Evolutionary conservation across 2,113 vertebrate genomes (phyloP), one percentile per base, ranked within the genome.

Genomic region (Heterochromis multidens): DNA sequence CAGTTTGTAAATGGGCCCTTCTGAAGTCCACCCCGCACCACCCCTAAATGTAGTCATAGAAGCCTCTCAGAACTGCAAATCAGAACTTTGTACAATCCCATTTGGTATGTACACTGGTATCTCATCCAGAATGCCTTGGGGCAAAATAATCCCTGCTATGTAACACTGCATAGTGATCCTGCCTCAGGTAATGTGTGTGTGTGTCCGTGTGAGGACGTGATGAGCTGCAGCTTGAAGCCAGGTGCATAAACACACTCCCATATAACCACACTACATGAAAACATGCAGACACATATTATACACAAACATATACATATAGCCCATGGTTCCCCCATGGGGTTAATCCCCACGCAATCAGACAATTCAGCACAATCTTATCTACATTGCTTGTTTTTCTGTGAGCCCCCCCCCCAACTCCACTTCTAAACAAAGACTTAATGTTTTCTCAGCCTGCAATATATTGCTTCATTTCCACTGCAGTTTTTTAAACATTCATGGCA

Each of bases 401-500:
- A 59, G n/a, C 8, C 62, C 62, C 6, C 62, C 40, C 33, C 58
- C 25, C 23, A 17, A 79, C 59, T n/a, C 21, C 35, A 60, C 63
- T 49, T 33, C 60, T 67, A 76, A 60, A 78, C 52, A 87, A 77
- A 86, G 7, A 59, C 25, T 21, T 52, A 11, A 46, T 85, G 79
- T 85, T 90, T 82, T 86, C 37, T 58, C 80, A 54, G 63, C 54
- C 84, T 23, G 8, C 72, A 80, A 52, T 67, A 84, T 31, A 81
- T 59, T 46, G 76, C 78, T 87, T 86, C n/a, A 92, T 91, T 87
- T 92, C 86, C 87, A 87, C 70, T 89, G 77, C 76, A 81, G 77
- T 81, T 86, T 80, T 80, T 82, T 23, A 74, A 77, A 84, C 76
- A 83, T 43, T 59, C 61, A 49, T 25, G 19, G 59, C 43, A 37